A percentile compares a stretch with the other conserved stretches of the same genome.
Conservation (phyloP, 2,888 invertebrate genomes). For the Polymixis lichenea region DNA sequence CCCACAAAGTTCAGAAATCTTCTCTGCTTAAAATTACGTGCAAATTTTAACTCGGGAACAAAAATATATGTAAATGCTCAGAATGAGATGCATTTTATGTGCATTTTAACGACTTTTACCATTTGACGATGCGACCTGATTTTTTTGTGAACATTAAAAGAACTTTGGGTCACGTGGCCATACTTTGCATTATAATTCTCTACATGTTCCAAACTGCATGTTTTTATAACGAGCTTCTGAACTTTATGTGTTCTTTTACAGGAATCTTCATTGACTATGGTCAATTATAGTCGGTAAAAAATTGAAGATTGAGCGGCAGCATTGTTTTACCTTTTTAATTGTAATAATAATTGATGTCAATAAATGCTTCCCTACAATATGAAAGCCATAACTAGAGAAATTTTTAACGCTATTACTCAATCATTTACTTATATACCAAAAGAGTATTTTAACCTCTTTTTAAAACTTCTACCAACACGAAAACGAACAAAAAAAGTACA, state of each 20-base stretch:
- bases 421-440: too few relatives aligned
- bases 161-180: conserved; percentile 12
- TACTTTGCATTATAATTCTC: conserved; percentile 17
- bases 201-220: background rate
- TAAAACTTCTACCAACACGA: too few relatives aligned
- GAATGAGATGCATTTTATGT: conserved; percentile 56
- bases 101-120: conserved; percentile 52
- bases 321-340: too few relatives aligned
- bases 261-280: background rate
- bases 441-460: too few relatives aligned
- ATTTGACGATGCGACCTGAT: conserved; percentile 58
- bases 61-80: conserved; percentile 50
- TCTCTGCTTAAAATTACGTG: conserved; percentile 5
- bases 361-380: too few relatives aligned
- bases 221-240: background rate
- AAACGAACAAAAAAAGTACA: background rate
- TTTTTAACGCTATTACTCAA: too few relatives aligned
- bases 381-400: too few relatives aligned
- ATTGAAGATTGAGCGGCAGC: too few relatives aligned
- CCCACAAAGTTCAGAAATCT: background rate
- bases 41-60: conserved; percentile 23
- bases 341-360: too few relatives aligned
- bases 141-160: conserved; percentile 37
- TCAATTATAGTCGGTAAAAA: too few relatives aligned
- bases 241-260: background rate